Percentiles rank a stretch among this genome's conserved stretches.
Conservation (phyloP, 2,888 invertebrate species). For the Trissolcus japonicus region DNA sequence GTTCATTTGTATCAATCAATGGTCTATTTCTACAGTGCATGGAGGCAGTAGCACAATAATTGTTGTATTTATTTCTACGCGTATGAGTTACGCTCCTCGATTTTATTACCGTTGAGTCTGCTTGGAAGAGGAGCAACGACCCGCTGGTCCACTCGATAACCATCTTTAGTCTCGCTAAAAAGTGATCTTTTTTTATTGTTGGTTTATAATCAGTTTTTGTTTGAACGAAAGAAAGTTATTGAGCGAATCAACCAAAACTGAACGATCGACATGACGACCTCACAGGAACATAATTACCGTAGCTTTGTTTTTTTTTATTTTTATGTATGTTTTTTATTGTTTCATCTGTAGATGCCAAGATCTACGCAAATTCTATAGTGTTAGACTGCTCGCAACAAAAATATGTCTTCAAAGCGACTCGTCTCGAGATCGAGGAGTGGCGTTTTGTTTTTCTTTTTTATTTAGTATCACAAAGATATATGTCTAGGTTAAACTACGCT, state of each 20-base stretch:
- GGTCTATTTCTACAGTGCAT: slow-evolving; percentile 65
- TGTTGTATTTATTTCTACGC: slow-evolving; percentile 57
- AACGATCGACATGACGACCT: slow-evolving; percentile 47
- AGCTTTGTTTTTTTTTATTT: slow-evolving; percentile 49
- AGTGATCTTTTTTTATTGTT: slow-evolving; percentile 2
- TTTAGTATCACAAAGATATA: slow-evolving; percentile 72
- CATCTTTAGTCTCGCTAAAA: slow-evolving; percentile 2
- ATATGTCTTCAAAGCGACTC: slow-evolving; percentile 60
- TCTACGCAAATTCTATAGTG: slow-evolving; percentile 29
- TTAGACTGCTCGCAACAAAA: slow-evolving; percentile 49
- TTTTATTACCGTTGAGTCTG: slow-evolving; percentile 37
- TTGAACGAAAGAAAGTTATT: slow-evolving; percentile 5
- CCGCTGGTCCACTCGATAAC: slow-evolving; percentile 16
- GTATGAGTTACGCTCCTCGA: slow-evolving; percentile 51
- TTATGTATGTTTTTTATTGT: slow-evolving; percentile 23
- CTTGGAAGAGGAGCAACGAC: slow-evolving; percentile 47
- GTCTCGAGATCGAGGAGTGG: slow-evolving; percentile 63
- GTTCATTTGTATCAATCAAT: slow-evolving; percentile 61
- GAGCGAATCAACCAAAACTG: slow-evolving; percentile 16
- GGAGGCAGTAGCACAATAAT: slow-evolving; percentile 70
- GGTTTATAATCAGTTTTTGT: background rate
- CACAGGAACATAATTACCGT: slow-evolving; percentile 59
- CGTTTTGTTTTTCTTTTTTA: slow-evolving; percentile 46
- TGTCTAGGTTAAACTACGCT: slow-evolving; percentile 62
- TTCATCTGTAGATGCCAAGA: slow-evolving; percentile 20